Percentiles rank a stretch among this genome's conserved stretches.
phyloP scores from a whole-genome alignment of 2,797 vertebrate species.

The Cyprinodon diabolis region DNA sequence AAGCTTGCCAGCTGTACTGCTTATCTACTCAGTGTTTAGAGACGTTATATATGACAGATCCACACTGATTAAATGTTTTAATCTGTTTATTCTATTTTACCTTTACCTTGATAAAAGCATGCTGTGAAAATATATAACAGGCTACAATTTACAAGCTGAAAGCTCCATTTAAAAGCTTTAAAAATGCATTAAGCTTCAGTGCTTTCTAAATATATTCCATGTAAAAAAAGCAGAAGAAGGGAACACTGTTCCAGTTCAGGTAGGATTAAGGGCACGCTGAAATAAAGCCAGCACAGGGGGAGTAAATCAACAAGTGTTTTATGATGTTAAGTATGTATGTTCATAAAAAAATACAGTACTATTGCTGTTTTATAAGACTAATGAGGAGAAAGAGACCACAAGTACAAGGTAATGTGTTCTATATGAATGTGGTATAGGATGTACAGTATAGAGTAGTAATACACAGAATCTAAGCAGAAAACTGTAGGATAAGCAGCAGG shows the following conservation, averaged over 20 bases:
- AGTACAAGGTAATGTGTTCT: neutral
- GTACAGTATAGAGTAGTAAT: neutral
- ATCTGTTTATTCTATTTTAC: neutral
- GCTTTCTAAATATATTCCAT: neutral
- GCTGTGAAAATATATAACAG: neutral
- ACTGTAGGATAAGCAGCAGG: neutral
- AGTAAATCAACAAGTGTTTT: constrained; percentile 1
- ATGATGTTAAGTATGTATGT: neutral
- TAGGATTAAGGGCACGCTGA: neutral
- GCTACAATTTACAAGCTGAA: neutral
- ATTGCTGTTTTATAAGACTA: neutral
- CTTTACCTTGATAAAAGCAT: neutral
- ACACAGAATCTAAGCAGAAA: neutral
- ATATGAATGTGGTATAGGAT: neutral
- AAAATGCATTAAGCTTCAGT: neutral
- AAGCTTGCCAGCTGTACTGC: constrained; percentile 6
- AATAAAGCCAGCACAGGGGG: neutral
- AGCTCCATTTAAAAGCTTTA: neutral
- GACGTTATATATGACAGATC: neutral
- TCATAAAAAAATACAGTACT: neutral
- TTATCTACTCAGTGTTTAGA: constrained; percentile 3
- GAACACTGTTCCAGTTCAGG: constrained; percentile 1
- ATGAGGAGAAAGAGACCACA: neutral
- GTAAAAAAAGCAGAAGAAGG: neutral
- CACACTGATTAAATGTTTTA: neutral